These are phyloP conservation scores for Philypnodon macrostomus DNA, from an alignment of 2,797 vertebrate genomes.

Conservation along the genomic window DNA sequence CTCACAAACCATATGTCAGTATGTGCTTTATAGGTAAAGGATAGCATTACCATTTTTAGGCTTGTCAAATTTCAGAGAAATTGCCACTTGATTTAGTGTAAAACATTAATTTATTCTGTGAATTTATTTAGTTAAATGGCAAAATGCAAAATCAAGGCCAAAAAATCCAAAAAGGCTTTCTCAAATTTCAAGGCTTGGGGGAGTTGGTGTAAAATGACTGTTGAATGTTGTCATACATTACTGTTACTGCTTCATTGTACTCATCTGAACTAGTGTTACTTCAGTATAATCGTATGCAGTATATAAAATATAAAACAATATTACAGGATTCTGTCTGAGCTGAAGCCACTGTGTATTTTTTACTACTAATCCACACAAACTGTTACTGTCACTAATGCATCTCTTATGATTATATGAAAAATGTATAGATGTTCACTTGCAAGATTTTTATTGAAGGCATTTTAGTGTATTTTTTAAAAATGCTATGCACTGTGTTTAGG, in stretches of 20 bases:
- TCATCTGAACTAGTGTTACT: slow-evolving; percentile 1
- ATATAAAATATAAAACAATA: no score
- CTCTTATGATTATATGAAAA: neutral
- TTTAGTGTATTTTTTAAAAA: no score
- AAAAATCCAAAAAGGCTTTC: neutral
- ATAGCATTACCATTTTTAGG: neutral
- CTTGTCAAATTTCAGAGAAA: neutral
- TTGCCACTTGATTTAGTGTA: no score
- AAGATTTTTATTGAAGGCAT: no score
- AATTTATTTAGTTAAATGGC: no score
- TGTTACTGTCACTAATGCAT: slow-evolving; percentile 1
- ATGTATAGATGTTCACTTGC: neutral
- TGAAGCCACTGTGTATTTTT: neutral
- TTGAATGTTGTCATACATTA: neutral
- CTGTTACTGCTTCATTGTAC: neutral
- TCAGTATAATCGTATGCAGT: no score
- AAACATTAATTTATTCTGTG: no score
- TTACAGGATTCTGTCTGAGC: no score
- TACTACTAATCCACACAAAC: neutral
- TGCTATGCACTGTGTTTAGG: no score
- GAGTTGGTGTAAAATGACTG: neutral
- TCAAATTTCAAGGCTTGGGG: no score
- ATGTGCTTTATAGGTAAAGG: slow-evolving; percentile 1
- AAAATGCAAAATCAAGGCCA: no score
- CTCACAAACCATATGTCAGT: slow-evolving; percentile 21